Base-by-base conservation (phyloP, 2,113 vertebrate species). In the Malurus alboscapulatus region DNA sequence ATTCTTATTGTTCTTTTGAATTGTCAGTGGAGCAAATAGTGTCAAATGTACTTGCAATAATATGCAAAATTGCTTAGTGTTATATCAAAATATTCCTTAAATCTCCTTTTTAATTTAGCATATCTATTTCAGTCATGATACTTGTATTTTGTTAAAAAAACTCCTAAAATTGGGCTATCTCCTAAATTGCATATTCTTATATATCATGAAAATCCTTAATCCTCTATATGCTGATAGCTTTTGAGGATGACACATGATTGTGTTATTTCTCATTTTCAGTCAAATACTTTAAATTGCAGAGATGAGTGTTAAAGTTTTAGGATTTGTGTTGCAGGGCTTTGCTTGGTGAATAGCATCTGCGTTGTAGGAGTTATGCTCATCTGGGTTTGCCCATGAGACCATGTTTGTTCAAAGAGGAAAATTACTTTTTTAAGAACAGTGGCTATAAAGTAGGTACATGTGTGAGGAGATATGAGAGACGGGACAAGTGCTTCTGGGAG, bases 361-460 rank as follows among this genome's bases (percentile, higher is more conserved):
- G 8, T 6, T 62, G 22, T 29, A 44, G 25, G 17, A 44, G 36
- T 71, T 90, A 24, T 22, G 14, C 12, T 75, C 42, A 29, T 79
- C n/a, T 55, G 21, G 69, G 53, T 4, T 84, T 48, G 15, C 30
- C 12, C 8, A 2, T 17, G 27, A n/a, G 13, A 25, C 9, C 2
- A 7, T 65, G 13, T 53, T 32, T 84, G 7, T n/a, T 40, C 15
- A 42, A 84, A 73, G 11, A 55, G 12, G 14, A 55, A 85, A 51
- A 38, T 17, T 3, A 14, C 68, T 83, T 88, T 76, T 85, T 1
- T 69, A 61, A 40, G 21, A 30, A 20, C 14, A 57, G 25, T 30
- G 48, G 8, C 3, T 59, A 7, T 0, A 48, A 36, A 3, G 1
- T 17, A 51, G 0, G 0, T 53, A 8, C 9, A 0, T 17, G 6